Percentiles rank a stretch among this genome's conserved stretches.
These are phyloP conservation scores for Troides aeacus DNA, from an alignment of 2,888 invertebrate species.

Conservation along the genomic window DNA sequence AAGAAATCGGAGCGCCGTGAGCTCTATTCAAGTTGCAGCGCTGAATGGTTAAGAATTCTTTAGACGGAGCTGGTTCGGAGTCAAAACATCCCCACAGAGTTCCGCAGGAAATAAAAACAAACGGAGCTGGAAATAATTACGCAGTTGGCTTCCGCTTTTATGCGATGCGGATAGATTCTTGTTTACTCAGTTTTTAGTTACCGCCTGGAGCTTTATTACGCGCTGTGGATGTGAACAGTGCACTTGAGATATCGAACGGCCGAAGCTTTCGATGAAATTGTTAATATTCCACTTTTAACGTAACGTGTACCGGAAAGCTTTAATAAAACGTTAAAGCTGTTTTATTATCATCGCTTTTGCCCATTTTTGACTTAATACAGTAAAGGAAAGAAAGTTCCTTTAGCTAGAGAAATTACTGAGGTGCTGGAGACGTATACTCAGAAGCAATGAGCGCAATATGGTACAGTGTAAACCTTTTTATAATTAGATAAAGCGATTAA, in stretches of 20 bases:
- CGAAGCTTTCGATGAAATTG: background rate
- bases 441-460: too few species aligned
- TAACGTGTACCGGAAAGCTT: too few species aligned
- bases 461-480: too few species aligned
- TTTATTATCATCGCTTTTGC: too few species aligned
- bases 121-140: constrained; percentile 22
- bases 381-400: too few species aligned
- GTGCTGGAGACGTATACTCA: too few species aligned
- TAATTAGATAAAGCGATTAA: too few species aligned
- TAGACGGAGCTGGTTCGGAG: constrained; percentile 10
- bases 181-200: constrained; percentile 16
- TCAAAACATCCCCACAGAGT: constrained; percentile 25
- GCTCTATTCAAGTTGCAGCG: constrained; percentile 11
- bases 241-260: constrained; percentile 13
- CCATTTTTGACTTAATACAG: too few species aligned
- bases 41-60: constrained; percentile 3
- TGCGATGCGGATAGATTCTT: constrained; percentile 4
- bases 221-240: constrained; percentile 5
- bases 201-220: background rate
- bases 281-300: too few species aligned
- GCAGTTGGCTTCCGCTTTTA: constrained; percentile 6
- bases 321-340: too few species aligned
- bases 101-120: constrained; percentile 20
- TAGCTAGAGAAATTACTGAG: too few species aligned
- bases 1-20: constrained; percentile 4